These are phyloP conservation scores for Egretta garzetta DNA, from an alignment of 2,113 vertebrate species.

Conservation along the genomic window DNA sequence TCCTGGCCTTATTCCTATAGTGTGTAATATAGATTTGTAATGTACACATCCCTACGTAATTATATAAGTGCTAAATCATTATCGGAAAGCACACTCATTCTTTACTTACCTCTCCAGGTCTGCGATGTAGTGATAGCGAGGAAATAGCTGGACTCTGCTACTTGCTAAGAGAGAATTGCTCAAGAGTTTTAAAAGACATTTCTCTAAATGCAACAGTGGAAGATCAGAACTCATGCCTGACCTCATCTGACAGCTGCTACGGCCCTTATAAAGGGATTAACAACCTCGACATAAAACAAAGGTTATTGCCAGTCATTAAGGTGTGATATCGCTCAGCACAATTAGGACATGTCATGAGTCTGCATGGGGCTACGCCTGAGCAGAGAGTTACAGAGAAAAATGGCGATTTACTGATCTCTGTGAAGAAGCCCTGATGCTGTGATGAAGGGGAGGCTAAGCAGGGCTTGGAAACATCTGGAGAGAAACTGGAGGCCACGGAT, in stretches of 20 bases:
- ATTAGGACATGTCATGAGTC: constrained; percentile 22
- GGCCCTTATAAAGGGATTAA: constrained; percentile 59
- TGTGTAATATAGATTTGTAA: neutral
- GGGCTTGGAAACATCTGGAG: neutral
- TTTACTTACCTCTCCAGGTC: neutral
- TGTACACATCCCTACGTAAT: neutral
- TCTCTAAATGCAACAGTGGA: neutral
- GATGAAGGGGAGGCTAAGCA: neutral
- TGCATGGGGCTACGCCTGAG: neutral
- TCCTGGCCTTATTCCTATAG: neutral
- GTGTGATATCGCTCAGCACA: neutral
- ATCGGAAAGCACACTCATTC: neutral
- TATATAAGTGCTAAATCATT: neutral
- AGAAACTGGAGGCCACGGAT: neutral
- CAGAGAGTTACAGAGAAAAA: constrained; percentile 29
- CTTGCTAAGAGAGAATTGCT: neutral
- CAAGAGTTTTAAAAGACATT: neutral
- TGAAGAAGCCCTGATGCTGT: neutral
- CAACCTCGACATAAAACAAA: constrained; percentile 33
- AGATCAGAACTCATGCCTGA: constrained; percentile 40
- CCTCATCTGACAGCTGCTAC: constrained; percentile 14
- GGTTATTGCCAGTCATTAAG: constrained; percentile 42
- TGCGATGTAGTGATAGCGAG: neutral
- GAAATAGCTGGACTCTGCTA: neutral
- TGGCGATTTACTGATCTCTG: neutral